Evolutionary conservation across 2,113 vertebrate species (phyloP), one percentile per base, ranked within the genome.

Genomic region (Corythoichthys intestinalis): DNA sequence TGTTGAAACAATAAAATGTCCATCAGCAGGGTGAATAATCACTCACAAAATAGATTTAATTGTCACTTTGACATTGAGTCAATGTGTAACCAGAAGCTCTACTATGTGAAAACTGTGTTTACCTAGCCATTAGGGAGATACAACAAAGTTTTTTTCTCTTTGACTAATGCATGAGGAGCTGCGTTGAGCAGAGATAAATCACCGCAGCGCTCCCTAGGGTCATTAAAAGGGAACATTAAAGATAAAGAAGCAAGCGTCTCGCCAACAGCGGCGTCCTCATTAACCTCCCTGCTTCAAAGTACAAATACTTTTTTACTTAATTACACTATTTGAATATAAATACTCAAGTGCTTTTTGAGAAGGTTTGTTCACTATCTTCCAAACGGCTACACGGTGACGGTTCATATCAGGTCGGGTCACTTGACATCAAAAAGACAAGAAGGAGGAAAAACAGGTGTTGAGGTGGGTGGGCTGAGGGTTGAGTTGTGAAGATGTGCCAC

Each of bases 371-470:
- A 44, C 4, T 44, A 44, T 44, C 9, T 44, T 44, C 41, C 6
- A 44, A 44, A 44, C 41, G 6, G 41, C 41, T 44, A 8, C 6
- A 7, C 9, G 41, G 41, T 44, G 6, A 44, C 41, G 9, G 6
- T 44, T 6, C 41, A 44, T 44, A 7, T 44, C 41, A 44, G 41
- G 41, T 44, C 41, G 3, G 41, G 41, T 44, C 41, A 44, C 6
- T 44, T 34, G 4, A 37, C 56, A 37, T 57, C 54, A 56, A 56
- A 56, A 56, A 12, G 11, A 28, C 11, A 67, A 57, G 67, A 65
- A 70, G 72, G 38, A 49, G 39, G 39, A 37, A 54, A 66, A 64
- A 74, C 79, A 85, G 79, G 57, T 82, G 79, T 50, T 56, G 71
- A 77, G 83, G 76, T 74, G 76, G 63, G 57, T 61, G 49, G 73